Conservation (phyloP, 2,888 invertebrate species). For the Cenopis cana region DNA sequence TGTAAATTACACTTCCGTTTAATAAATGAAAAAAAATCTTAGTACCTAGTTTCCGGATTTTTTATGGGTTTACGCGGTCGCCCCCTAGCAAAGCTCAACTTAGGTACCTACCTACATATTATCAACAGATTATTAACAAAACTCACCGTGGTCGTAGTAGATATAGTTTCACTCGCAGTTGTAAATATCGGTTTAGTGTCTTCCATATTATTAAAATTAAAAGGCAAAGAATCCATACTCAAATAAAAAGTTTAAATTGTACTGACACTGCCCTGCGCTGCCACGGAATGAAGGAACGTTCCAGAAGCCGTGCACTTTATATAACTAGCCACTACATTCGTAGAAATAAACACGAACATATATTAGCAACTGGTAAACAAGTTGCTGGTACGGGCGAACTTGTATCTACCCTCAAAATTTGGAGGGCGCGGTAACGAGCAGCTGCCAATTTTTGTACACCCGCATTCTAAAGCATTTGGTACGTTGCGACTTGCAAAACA, state of each 20-base stretch:
- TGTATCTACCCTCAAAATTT: slow-evolving; percentile 32
- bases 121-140: slow-evolving; percentile 14
- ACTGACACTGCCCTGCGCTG: slow-evolving; percentile 24
- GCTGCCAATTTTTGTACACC: neutral
- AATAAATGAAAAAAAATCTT: too few species aligned
- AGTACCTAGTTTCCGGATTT: too few species aligned
- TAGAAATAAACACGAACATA: slow-evolving; percentile 28
- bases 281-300: slow-evolving; percentile 52
- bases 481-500: neutral
- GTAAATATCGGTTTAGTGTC: slow-evolving; percentile 67
- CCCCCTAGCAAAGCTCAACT: too few species aligned
- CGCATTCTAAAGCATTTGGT: slow-evolving; percentile 21
- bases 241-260: slow-evolving; percentile 7
- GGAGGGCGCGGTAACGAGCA: neutral
- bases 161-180: slow-evolving; percentile 60
- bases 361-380: slow-evolving; percentile 24
- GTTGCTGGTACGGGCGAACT: neutral
- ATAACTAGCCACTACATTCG: slow-evolving; percentile 51
- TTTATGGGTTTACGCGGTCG: too few species aligned
- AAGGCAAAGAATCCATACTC: slow-evolving; percentile 60
- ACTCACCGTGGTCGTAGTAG: slow-evolving; percentile 65
- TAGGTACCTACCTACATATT: too few species aligned
- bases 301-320: slow-evolving; percentile 54
- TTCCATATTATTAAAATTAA: slow-evolving; percentile 60
- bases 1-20: too few species aligned